Evolutionary conservation across 2,888 invertebrate genomes (phyloP).

Genomic region (Eupithecia subfuscata): DNA sequence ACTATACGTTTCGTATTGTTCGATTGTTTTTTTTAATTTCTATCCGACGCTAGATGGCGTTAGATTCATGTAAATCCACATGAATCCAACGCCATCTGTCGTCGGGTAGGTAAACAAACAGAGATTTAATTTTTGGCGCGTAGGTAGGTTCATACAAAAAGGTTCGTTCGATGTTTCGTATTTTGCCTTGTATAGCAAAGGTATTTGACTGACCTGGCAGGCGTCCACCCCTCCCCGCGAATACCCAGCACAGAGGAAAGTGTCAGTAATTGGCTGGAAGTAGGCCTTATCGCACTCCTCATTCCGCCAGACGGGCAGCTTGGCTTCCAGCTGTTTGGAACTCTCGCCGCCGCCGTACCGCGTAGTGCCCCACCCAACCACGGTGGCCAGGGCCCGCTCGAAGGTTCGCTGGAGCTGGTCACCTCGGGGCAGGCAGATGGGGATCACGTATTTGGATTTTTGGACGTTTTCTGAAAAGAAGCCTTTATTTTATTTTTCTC

Average conservation of each 20-base stretch:
- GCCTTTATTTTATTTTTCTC: not conserved
- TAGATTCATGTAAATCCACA: not conserved
- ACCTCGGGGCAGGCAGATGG: slow-evolving; percentile 91
- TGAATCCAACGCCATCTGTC: too few species aligned
- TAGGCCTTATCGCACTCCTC: slow-evolving; percentile 95
- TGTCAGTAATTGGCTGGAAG: slow-evolving; percentile 95
- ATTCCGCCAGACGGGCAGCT: slow-evolving; percentile 94
- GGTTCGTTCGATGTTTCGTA: not conserved
- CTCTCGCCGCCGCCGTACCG: slow-evolving; percentile 95
- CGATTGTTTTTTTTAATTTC: not conserved
- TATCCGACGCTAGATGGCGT: slow-evolving; percentile 19
- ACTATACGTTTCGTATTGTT: too few species aligned
- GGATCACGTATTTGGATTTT: slow-evolving; percentile 93
- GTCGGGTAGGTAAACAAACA: too few species aligned
- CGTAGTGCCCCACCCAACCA: slow-evolving; percentile 97
- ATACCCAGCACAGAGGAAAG: slow-evolving; percentile 95
- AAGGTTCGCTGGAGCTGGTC: slow-evolving; percentile 82
- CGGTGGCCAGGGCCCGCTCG: slow-evolving; percentile 91
- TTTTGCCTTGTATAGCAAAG: not conserved
- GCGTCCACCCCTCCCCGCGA: slow-evolving; percentile 96
- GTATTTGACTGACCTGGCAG: slow-evolving; percentile 87
- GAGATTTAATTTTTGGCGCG: not conserved
- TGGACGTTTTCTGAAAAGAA: slow-evolving; percentile 85
- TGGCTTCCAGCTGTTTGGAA: slow-evolving; percentile 92
- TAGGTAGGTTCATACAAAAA: not conserved